Percentiles rank a stretch among this genome's conserved stretches.
Conservation (phyloP, 2,888 invertebrate species). For the Ichneumon xanthorius region DNA sequence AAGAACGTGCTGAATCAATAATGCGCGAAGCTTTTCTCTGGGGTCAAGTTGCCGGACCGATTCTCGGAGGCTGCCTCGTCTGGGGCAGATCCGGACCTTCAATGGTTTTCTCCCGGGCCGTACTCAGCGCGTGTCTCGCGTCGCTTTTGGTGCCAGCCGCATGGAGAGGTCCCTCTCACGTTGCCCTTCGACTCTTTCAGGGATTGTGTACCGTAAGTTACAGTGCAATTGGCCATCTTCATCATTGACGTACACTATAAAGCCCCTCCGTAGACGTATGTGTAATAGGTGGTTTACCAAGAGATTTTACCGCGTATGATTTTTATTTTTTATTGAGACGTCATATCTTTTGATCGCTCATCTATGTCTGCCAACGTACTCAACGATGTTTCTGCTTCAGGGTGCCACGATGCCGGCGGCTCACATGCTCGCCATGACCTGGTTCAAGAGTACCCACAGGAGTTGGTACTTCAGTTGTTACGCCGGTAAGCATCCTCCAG, state of each 20-base stretch:
- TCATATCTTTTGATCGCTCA: not conserved
- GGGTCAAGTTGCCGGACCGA: conserved; percentile 87
- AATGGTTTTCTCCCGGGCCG: conserved; percentile 86
- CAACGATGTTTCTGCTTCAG: conserved; percentile 77
- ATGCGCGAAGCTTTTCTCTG: conserved; percentile 87
- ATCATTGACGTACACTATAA: conserved; percentile 1
- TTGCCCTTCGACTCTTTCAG: conserved; percentile 86
- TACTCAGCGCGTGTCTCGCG: conserved; percentile 86
- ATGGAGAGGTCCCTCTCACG: conserved; percentile 87
- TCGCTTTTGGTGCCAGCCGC: conserved; percentile 87
- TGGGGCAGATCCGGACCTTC: conserved; percentile 87
- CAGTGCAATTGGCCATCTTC: conserved; percentile 7
- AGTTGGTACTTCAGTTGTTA: conserved; percentile 87
- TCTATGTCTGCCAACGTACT: not conserved
- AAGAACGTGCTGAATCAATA: conserved; percentile 86
- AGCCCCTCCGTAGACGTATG: not conserved
- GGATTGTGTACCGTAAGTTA: conserved; percentile 86
- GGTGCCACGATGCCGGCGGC: conserved; percentile 88
- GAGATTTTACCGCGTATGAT: not conserved
- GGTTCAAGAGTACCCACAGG: conserved; percentile 87
- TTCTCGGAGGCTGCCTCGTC: conserved; percentile 86
- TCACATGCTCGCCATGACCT: conserved; percentile 87
- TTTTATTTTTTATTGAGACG: not conserved
- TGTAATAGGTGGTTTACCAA: not conserved
- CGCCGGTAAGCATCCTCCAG: conserved; percentile 83